These are phyloP conservation scores for Tanypteryx hageni DNA, from an alignment of 2,888 invertebrate species.

Conservation along the genomic window DNA sequence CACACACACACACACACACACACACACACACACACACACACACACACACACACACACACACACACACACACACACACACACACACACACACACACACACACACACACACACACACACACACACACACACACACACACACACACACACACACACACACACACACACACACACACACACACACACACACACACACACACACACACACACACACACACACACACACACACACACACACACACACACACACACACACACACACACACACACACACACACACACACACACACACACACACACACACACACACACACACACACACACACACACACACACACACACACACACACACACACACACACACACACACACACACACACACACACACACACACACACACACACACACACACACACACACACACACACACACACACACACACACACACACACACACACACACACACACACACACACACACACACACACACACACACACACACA, in stretches of 20 bases:
- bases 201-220: conserved; percentile 1
- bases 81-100: conserved; percentile 1
- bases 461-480: conserved; percentile 1
- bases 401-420: conserved; percentile 1
- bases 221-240: conserved; percentile 1
- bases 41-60: conserved; percentile 1
- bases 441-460: conserved; percentile 1
- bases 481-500: conserved; percentile 1
- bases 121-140: conserved; percentile 1
- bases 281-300: conserved; percentile 1
- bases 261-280: conserved; percentile 1
- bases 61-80: conserved; percentile 1
- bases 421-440: conserved; percentile 1
- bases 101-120: conserved; percentile 1
- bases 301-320: conserved; percentile 1
- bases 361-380: conserved; percentile 1
- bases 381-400: conserved; percentile 1
- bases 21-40: conserved; percentile 1
- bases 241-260: conserved; percentile 1
- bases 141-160: conserved; percentile 1
- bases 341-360: conserved; percentile 1
- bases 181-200: conserved; percentile 1
- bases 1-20: conserved; percentile 1
- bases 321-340: conserved; percentile 1
- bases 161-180: conserved; percentile 1